A percentile compares a stretch with the other conserved stretches of the same genome.
Evolutionary conservation across 2,797 vertebrate species (phyloP).

Genomic region (Menidia menidia): DNA sequence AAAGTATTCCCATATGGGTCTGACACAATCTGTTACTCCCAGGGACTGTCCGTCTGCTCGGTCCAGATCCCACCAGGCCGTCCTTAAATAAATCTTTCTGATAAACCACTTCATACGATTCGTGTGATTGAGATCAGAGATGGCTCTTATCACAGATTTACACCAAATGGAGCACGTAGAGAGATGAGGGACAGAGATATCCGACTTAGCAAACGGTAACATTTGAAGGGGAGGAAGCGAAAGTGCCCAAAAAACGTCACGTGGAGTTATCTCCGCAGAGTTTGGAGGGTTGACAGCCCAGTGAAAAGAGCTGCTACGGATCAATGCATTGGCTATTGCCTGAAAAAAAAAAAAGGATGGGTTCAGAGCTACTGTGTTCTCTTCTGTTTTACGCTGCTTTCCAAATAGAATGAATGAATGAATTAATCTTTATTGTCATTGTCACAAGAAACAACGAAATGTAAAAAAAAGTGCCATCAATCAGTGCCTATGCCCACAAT

Average conservation of each 20-base stretch:
- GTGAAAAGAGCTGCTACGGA: background rate
- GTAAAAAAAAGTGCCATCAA: too few relatives aligned
- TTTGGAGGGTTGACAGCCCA: background rate
- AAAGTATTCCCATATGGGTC: background rate
- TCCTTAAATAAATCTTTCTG: background rate
- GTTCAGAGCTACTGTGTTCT: too few relatives aligned
- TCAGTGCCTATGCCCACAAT: too few relatives aligned
- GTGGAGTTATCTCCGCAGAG: background rate
- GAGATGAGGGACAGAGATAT: background rate
- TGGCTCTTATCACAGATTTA: background rate
- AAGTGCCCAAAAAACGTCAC: background rate
- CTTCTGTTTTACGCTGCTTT: too few relatives aligned
- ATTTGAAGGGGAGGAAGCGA: background rate
- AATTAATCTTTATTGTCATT: too few relatives aligned
- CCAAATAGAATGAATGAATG: too few relatives aligned
- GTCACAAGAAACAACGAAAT: too few relatives aligned
- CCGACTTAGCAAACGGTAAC: background rate
- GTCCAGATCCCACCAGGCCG: background rate
- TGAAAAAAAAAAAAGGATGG: background rate
- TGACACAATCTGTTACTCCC: background rate
- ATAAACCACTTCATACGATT: background rate
- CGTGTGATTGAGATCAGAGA: background rate
- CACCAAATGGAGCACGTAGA: background rate
- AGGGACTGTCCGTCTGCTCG: background rate
- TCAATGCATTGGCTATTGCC: background rate